Conservation (phyloP, 1,140 invertebrate genomes). For the Atta cephalotes region DNA sequence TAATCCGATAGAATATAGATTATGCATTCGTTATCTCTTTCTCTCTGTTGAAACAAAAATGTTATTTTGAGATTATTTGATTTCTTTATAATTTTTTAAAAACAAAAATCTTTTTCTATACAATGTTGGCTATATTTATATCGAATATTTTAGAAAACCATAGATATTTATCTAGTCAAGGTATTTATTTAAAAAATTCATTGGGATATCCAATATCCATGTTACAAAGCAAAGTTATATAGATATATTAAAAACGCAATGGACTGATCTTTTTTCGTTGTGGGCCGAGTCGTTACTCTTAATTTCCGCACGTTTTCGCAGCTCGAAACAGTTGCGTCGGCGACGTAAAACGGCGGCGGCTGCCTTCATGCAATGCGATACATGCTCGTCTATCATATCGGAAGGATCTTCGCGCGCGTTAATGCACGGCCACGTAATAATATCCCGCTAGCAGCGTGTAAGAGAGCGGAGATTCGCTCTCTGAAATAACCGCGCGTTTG, state of each 20-base stretch:
- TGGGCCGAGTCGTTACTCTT: slow-evolving; percentile 11
- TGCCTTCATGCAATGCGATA: slow-evolving; percentile 43
- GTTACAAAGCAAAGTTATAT: background rate
- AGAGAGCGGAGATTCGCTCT: slow-evolving; percentile 73
- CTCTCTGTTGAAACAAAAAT: background rate
- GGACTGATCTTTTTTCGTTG: slow-evolving; percentile 22
- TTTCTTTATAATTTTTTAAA: background rate
- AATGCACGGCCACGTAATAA: slow-evolving; percentile 69
- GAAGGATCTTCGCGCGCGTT: slow-evolving; percentile 37
- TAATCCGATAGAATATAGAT: background rate
- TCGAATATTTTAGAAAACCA: background rate
- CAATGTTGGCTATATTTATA: background rate
- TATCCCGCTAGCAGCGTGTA: slow-evolving; percentile 65
- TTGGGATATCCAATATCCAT: too few species aligned
- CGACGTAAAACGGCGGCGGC: slow-evolving; percentile 1
- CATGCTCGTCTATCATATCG: slow-evolving; percentile 59
- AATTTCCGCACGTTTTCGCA: slow-evolving; percentile 34
- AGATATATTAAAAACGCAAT: background rate
- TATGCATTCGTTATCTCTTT: background rate
- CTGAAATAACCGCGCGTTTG: slow-evolving; percentile 77
- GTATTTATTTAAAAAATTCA: background rate
- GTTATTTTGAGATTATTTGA: background rate
- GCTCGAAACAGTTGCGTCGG: slow-evolving; percentile 10
- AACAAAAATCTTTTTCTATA: background rate
- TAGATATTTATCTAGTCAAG: background rate